These are phyloP conservation scores for Leptinotarsa juncta DNA, from an alignment of 2,888 invertebrate species.

Conservation along the genomic window DNA sequence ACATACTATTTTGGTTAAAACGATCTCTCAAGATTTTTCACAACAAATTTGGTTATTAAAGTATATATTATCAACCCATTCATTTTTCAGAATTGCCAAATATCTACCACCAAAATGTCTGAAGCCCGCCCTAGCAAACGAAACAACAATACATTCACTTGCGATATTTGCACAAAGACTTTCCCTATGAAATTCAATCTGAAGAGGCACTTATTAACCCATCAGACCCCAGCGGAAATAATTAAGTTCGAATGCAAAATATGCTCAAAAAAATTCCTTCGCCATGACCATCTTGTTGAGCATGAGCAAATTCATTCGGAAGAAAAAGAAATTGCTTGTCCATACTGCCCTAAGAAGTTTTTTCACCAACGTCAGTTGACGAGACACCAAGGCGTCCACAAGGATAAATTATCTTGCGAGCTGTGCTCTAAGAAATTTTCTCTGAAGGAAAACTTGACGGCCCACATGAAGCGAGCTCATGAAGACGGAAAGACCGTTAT, in stretches of 20 bases:
- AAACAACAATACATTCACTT: not conserved
- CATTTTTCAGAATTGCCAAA: too few relatives aligned
- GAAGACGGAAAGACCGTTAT: not conserved
- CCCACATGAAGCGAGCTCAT: conserved; percentile 2
- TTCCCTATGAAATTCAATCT: not conserved
- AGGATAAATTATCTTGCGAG: conserved; percentile 2
- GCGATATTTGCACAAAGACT: not conserved
- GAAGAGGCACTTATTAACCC: not conserved
- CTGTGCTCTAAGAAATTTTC: not conserved
- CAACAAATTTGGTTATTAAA: too few relatives aligned
- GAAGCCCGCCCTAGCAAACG: not conserved
- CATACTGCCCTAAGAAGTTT: not conserved
- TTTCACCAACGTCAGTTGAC: not conserved
- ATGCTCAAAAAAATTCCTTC: not conserved
- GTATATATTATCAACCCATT: too few relatives aligned
- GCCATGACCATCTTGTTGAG: not conserved
- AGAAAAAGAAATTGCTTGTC: not conserved
- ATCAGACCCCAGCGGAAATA: not conserved
- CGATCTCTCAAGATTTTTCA: too few relatives aligned
- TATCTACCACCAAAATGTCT: not conserved
- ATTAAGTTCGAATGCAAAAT: not conserved
- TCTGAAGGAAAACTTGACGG: not conserved
- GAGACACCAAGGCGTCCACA: conserved; percentile 3
- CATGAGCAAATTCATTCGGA: not conserved
- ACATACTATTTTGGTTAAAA: too few relatives aligned